phyloP scores from a whole-genome alignment of 2,888 invertebrate genomes.

The Eilema sororculum region DNA sequence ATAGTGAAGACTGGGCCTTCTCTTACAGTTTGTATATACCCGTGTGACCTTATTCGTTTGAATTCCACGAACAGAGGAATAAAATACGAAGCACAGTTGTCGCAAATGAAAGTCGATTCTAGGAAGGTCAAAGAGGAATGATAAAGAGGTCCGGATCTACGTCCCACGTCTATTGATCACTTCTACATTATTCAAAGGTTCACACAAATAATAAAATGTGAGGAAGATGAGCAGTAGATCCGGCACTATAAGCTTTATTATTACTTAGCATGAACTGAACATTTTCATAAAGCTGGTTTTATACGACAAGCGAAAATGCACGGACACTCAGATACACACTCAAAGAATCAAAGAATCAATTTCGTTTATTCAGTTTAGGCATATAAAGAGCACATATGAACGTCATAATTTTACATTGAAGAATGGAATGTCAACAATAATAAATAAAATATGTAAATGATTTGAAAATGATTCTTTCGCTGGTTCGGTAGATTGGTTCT shows the following conservation, averaged over 20 bases:
- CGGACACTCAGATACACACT: neutral
- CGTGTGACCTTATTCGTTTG: neutral
- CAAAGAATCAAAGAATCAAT: too few relatives aligned
- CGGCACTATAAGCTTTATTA: constrained; percentile 7
- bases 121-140: constrained; percentile 9
- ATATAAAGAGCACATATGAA: too few relatives aligned
- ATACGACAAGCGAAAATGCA: neutral
- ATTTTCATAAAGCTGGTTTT: neutral
- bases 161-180: constrained; percentile 11
- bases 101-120: constrained; percentile 8
- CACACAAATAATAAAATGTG: constrained; percentile 18
- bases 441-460: too few relatives aligned
- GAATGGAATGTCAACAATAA: too few relatives aligned
- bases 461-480: too few relatives aligned
- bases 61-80: neutral
- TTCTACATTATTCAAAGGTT: constrained; percentile 36
- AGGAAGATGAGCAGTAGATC: constrained; percentile 8
- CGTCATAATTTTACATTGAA: too few relatives aligned
- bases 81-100: constrained; percentile 9
- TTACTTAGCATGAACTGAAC: neutral
- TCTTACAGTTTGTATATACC: too few relatives aligned
- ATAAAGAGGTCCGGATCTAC: constrained; percentile 27
- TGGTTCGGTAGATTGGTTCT: too few relatives aligned
- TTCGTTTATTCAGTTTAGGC: too few relatives aligned
- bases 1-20: too few relatives aligned